phyloP scores from a whole-genome alignment of 2,797 vertebrate species.

The Enteromius treurensis region DNA sequence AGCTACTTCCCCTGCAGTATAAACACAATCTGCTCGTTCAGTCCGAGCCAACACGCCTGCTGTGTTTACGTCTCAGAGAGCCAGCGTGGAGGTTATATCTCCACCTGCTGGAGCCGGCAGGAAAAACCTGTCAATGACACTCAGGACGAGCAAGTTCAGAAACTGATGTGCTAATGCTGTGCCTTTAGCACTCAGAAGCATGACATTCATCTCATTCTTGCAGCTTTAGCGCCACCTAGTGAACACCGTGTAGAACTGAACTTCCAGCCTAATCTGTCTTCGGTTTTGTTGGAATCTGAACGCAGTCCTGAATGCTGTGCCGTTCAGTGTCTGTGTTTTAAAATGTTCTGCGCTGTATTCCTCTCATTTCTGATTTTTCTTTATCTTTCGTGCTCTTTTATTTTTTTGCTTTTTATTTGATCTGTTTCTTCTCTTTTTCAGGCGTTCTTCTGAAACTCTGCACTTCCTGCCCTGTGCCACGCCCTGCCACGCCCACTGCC shows the following conservation, averaged over 20 bases:
- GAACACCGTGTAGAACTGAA: constrained; percentile 37
- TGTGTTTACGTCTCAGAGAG: constrained; percentile 10
- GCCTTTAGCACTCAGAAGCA: not conserved
- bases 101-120: constrained; percentile 20
- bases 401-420: constrained; percentile 70
- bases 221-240: constrained; percentile 67
- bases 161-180: not conserved
- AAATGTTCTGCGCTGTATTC: constrained; percentile 15
- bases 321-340: not conserved
- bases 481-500: constrained; percentile 85
- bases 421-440: constrained; percentile 85
- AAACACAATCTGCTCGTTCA: constrained; percentile 39
- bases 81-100: not conserved
- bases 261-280: constrained; percentile 2
- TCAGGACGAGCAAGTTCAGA: not conserved
- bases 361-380: constrained; percentile 14
- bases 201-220: constrained; percentile 33
- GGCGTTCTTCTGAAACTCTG: constrained; percentile 85
- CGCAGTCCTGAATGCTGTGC: not conserved
- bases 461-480: constrained; percentile 84
- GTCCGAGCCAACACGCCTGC: constrained; percentile 21
- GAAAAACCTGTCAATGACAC: constrained; percentile 6
- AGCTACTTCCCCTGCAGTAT: constrained; percentile 27
- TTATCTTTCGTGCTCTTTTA: constrained; percentile 59
- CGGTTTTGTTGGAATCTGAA: not conserved